Evolutionary conservation across 2,797 vertebrate species (phyloP), one percentile per base, ranked within the genome.

Genomic region (Xenentodon cancila): DNA sequence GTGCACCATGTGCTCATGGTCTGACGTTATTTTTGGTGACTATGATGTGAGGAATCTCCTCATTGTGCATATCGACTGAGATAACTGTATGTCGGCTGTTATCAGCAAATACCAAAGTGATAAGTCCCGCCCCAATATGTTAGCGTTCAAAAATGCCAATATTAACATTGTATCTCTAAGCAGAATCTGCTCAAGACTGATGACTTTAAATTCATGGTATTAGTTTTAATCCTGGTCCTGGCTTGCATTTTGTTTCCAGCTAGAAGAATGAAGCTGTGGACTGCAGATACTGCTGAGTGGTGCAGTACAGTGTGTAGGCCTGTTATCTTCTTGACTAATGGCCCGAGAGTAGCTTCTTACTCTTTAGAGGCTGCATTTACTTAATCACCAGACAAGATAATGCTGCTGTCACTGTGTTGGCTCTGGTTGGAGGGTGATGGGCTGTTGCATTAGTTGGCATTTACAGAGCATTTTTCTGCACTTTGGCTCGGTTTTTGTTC

Each of bases 261-360:
- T 76, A 17, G 68, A 68, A 59, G 81, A 73, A 73, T 49, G 69
- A 71, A 80, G 59, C 60, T 71, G 64, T 74, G 64, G 81, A 54
- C 71, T 82, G 77, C 64, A 90, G 90, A 92, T 91, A 91, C 82
- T 84, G 79, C 80, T 85, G 90, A 91, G 90, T 89, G 90, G 85
- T 81, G 77, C 81, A 57, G 80, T 61, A 66, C 80, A 62, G 59
- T 49, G 73, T 80, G 74, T 65, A 80, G 80, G 53, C 21, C 73
- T 44, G 81, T 88, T 92, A 93, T 93, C 91, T 82, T 68, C 74
- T 68, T 75, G 83, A 88, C 91, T 92, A 93, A 92, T 91, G 90
- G 90, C 84, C 80, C 77, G 78, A 88, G 84, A 89, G 88, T 81
- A 90, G 84, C 87, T 84, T 88, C 85, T 87, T 88, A 84, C 75